These are phyloP conservation scores for Pipra filicauda DNA, from an alignment of 2,113 vertebrate species.

Conservation along the genomic window DNA sequence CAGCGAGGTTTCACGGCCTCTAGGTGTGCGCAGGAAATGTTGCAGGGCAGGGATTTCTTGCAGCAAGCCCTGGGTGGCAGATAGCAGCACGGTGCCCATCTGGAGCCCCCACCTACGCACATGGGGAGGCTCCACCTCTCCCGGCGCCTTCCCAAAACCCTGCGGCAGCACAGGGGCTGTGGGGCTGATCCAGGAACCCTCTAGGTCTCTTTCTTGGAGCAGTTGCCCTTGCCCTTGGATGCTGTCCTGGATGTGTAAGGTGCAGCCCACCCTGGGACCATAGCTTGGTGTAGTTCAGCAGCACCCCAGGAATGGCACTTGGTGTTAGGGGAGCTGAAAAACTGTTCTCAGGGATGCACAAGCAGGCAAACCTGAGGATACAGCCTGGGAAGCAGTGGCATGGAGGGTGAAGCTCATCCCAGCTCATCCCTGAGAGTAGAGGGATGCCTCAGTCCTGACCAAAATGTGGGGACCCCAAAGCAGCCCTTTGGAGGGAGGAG, in stretches of 20 bases:
- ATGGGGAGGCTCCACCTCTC: background rate
- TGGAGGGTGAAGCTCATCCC: background rate
- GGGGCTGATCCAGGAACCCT: background rate
- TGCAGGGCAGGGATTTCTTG: constrained; percentile 57
- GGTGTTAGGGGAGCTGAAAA: background rate
- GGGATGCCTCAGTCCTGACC: background rate
- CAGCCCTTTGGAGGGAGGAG: background rate
- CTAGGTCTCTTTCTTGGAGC: background rate
- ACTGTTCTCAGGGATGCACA: background rate
- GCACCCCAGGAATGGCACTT: rapidly evolving
- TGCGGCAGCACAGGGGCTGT: rapidly evolving
- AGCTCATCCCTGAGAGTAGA: background rate
- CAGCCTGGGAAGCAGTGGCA: rapidly evolving
- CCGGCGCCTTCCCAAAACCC: background rate
- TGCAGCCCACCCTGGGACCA: background rate
- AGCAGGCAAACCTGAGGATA: background rate
- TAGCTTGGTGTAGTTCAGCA: background rate
- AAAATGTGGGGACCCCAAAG: background rate
- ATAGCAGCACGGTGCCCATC: background rate
- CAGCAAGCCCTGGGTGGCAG: background rate
- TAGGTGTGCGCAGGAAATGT: constrained; percentile 12
- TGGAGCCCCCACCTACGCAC: background rate
- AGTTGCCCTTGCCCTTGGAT: rapidly evolving
- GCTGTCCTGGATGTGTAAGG: rapidly evolving
- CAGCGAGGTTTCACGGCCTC: background rate